Evolutionary conservation across 2,797 vertebrate species (phyloP).

Genomic region (Gallirallus australis): DNA sequence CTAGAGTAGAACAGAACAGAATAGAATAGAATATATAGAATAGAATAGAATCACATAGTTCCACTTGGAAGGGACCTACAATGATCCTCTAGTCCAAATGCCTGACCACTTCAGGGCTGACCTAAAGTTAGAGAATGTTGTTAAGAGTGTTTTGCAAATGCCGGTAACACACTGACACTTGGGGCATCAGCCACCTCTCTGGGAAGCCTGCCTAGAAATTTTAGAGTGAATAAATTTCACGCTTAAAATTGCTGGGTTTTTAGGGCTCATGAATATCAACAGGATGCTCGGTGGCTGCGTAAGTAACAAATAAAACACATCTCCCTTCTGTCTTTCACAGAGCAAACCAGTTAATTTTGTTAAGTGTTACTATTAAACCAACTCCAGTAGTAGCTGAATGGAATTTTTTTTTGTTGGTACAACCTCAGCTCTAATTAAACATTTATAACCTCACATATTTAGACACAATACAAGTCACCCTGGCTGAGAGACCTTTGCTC

Average conservation of each 20-base stretch:
- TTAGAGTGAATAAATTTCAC: background rate
- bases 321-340: background rate
- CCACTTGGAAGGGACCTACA: background rate
- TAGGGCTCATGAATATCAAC: background rate
- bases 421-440: conserved; percentile 18
- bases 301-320: background rate
- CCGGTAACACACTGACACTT: background rate
- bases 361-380: background rate
- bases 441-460: conserved; percentile 3
- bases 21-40: background rate
- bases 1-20: background rate
- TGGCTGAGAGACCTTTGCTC: conserved; percentile 45
- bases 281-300: background rate
- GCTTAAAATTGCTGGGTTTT: background rate
- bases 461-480: conserved; percentile 36
- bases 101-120: background rate
- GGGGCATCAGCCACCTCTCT: background rate
- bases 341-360: background rate
- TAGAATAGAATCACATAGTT: background rate
- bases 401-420: background rate
- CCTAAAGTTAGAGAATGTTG: background rate
- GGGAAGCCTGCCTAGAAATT: background rate
- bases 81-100: rapidly evolving
- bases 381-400: background rate
- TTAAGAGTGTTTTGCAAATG: background rate